These are phyloP conservation scores for Eufriesea mexicana DNA, from an alignment of 1,140 invertebrate species.

Conservation along the genomic window DNA sequence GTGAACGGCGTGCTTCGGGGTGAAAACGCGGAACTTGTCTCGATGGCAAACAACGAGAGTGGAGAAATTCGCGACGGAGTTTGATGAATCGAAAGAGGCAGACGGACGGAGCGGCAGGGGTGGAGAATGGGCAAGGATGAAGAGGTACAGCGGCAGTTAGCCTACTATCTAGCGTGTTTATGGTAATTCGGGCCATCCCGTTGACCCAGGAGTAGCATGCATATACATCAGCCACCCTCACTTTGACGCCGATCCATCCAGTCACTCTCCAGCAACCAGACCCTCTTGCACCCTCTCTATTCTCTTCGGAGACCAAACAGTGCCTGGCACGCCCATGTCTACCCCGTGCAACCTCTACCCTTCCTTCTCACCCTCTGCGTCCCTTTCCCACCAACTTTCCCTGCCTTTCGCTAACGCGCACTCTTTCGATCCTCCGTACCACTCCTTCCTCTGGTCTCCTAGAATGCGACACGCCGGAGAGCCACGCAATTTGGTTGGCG, in stretches of 20 bases:
- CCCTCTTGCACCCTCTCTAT: constrained; percentile 46
- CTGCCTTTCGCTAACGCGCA: no score
- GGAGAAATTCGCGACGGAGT: constrained; percentile 24
- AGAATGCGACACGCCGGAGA: constrained; percentile 48
- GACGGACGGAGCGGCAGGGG: background rate
- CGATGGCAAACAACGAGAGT: constrained; percentile 1
- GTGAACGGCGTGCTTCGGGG: background rate
- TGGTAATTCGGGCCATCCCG: constrained; percentile 74
- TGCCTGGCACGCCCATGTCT: constrained; percentile 54
- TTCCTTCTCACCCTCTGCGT: background rate
- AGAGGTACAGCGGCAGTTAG: constrained; percentile 71
- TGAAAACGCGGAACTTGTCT: background rate
- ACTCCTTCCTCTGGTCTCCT: constrained; percentile 10
- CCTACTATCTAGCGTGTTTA: constrained; percentile 75
- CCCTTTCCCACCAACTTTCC: background rate
- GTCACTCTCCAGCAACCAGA: constrained; percentile 43
- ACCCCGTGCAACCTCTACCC: constrained; percentile 37
- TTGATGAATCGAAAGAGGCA: constrained; percentile 57
- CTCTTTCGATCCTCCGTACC: background rate
- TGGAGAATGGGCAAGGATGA: constrained; percentile 14
- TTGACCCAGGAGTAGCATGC: constrained; percentile 73
- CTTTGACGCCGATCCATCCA: constrained; percentile 72
- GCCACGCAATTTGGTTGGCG: constrained; percentile 63
- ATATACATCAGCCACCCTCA: constrained; percentile 73
- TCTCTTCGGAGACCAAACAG: constrained; percentile 61